phyloP scores from a whole-genome alignment of 2,797 vertebrate genomes.

The Tangara arthus region DNA sequence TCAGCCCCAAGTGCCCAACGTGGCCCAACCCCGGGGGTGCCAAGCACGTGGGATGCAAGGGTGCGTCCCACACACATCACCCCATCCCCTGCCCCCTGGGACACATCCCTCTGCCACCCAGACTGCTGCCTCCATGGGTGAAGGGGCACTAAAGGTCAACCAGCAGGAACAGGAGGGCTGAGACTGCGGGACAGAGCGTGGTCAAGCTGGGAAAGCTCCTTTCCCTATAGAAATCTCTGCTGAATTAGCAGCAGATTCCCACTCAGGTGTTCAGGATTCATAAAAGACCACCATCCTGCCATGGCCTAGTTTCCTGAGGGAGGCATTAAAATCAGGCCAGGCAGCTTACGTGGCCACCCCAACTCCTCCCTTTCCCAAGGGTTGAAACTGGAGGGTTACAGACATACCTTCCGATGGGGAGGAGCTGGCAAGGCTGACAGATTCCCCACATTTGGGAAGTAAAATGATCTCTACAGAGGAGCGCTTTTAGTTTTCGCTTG shows the following conservation, averaged over 20 bases:
- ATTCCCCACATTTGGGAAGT: not conserved
- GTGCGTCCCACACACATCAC: not conserved
- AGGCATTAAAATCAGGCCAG: slow-evolving; percentile 43
- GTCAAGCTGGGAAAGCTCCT: not conserved
- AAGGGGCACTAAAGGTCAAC: not conserved
- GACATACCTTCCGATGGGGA: slow-evolving; percentile 43
- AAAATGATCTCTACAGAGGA: not conserved
- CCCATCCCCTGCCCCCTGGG: not conserved
- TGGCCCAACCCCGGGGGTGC: not conserved
- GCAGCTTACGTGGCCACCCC: slow-evolving; percentile 51
- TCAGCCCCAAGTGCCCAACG: not conserved
- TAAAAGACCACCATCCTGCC: not conserved
- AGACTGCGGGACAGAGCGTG: rapidly evolving
- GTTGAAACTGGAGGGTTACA: slow-evolving; percentile 11
- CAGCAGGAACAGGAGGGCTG: not conserved
- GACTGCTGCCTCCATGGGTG: rapidly evolving
- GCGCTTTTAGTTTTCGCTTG: not conserved
- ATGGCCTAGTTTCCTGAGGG: slow-evolving; percentile 24
- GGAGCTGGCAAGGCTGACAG: slow-evolving; percentile 19
- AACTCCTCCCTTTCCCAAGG: slow-evolving; percentile 64
- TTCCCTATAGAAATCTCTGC: not conserved
- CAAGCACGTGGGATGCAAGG: rapidly evolving
- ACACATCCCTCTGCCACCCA: rapidly evolving
- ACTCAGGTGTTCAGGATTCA: not conserved
- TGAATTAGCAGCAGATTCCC: not conserved